A percentile compares a stretch with the other conserved stretches of the same genome.
Conservation (phyloP, 2,888 invertebrate species). For the Drosophila paranaensis region DNA sequence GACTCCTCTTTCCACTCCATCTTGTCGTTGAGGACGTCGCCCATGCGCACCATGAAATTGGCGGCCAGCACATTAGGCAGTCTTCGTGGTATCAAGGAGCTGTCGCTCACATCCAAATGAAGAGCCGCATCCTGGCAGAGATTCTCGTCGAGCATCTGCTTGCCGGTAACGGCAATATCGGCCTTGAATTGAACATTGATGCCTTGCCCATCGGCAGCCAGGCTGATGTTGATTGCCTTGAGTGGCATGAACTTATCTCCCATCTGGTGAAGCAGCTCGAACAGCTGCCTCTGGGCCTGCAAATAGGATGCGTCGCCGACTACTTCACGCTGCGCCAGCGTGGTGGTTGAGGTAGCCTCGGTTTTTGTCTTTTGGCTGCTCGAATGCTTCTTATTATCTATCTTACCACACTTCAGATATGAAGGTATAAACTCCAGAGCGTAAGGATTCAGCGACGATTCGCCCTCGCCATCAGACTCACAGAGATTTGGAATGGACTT, state of each 20-base stretch:
- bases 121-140: conserved; percentile 37
- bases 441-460: conserved; percentile 39
- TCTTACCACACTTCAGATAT: conserved; percentile 16
- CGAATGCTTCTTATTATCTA: background rate
- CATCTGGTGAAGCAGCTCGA: conserved; percentile 47
- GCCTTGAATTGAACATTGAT: conserved; percentile 47
- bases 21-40: conserved; percentile 38
- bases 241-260: conserved; percentile 44
- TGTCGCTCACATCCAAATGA: conserved; percentile 37
- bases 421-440: conserved; percentile 50
- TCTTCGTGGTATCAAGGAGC: conserved; percentile 31
- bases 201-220: conserved; percentile 43
- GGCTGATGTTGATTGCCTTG: conserved; percentile 37
- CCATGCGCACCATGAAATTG: conserved; percentile 52
- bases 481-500: conserved; percentile 24
- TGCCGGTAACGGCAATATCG: conserved; percentile 4
- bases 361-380: conserved; percentile 22
- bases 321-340: conserved; percentile 29
- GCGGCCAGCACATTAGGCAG: conserved; percentile 48
- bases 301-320: conserved; percentile 37
- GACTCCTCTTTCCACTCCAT: conserved; percentile 27
- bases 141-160: conserved; percentile 33
- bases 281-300: conserved; percentile 42
- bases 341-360: conserved; percentile 44
- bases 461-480: conserved; percentile 8